Percentiles rank a stretch among this genome's conserved stretches.
phyloP scores from a whole-genome alignment of 2,797 vertebrate genomes.

The Vireo griseus region DNA sequence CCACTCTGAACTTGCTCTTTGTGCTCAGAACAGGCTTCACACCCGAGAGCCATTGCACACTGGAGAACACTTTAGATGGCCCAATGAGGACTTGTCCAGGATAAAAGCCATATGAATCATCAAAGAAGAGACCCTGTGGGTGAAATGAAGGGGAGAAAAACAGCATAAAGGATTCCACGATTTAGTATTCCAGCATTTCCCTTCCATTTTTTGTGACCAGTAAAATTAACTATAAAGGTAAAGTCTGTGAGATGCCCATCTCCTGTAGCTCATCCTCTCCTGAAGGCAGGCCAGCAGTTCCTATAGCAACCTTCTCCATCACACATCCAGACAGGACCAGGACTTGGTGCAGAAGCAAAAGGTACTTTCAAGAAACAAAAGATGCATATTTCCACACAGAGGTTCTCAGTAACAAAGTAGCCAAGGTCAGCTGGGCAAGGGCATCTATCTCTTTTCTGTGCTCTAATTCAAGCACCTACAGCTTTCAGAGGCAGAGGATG shows the following conservation, averaged over 20 bases:
- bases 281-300: slow-evolving; percentile 9
- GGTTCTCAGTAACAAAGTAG: background rate
- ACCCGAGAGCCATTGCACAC: slow-evolving; percentile 94
- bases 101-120: slow-evolving; percentile 96
- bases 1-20: slow-evolving; percentile 97
- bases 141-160: background rate
- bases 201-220: background rate
- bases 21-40: slow-evolving; percentile 96
- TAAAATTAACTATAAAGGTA: background rate
- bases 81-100: slow-evolving; percentile 96
- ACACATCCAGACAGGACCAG: background rate
- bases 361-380: background rate
- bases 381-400: background rate
- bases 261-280: background rate
- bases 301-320: slow-evolving; percentile 12
- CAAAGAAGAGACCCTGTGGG: slow-evolving; percentile 92
- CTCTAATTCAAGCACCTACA: background rate
- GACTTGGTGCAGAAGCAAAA: background rate
- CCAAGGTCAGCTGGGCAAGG: background rate
- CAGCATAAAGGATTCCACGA: background rate
- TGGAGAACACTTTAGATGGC: slow-evolving; percentile 95
- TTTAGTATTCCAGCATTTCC: background rate
- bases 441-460: background rate
- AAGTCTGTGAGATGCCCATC: background rate
- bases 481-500: background rate